A percentile compares a stretch with the other conserved stretches of the same genome.
phyloP scores from a whole-genome alignment of 37 sponge, comb jelly and placozoan species.

The Spongilla lacustris region DNA sequence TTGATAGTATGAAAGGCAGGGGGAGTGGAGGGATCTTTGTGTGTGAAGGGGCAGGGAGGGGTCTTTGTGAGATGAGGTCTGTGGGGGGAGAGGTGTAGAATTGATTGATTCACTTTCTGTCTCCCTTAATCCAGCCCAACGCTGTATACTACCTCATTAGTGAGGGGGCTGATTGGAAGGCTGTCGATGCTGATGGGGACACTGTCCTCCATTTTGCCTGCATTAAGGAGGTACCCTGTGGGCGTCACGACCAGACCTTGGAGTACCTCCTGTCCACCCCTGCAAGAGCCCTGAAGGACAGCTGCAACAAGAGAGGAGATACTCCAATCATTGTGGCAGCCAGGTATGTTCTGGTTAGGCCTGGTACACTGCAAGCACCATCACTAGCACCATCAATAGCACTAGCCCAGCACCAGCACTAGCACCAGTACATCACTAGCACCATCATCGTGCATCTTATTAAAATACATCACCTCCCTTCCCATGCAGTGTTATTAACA shows the following conservation, averaged over 20 bases:
- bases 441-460: too few relatives aligned
- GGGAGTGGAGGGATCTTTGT: too few relatives aligned
- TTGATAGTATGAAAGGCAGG: too few relatives aligned
- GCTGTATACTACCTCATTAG: constrained; percentile 46
- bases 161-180: constrained; percentile 51
- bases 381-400: too few relatives aligned
- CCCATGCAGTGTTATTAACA: too few relatives aligned
- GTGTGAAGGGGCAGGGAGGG: neutral
- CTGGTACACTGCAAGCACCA: too few relatives aligned
- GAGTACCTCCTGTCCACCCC: constrained; percentile 51
- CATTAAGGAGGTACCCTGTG: constrained; percentile 65
- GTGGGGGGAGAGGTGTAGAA: neutral
- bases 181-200: constrained; percentile 67
- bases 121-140: constrained; percentile 35
- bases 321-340: constrained; percentile 67
- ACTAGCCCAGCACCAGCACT: too few relatives aligned
- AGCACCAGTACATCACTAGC: too few relatives aligned
- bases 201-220: constrained; percentile 82
- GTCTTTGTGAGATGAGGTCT: neutral
- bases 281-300: constrained; percentile 23
- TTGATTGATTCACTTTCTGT: too few relatives aligned
- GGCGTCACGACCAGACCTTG: constrained; percentile 55
- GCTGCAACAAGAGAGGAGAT: constrained; percentile 64
- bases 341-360: constrained; percentile 50
- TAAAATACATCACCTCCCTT: too few relatives aligned